These are phyloP conservation scores for Vombatus ursinus DNA, from an alignment of 2,113 vertebrate genomes.

Conservation along the genomic window DNA sequence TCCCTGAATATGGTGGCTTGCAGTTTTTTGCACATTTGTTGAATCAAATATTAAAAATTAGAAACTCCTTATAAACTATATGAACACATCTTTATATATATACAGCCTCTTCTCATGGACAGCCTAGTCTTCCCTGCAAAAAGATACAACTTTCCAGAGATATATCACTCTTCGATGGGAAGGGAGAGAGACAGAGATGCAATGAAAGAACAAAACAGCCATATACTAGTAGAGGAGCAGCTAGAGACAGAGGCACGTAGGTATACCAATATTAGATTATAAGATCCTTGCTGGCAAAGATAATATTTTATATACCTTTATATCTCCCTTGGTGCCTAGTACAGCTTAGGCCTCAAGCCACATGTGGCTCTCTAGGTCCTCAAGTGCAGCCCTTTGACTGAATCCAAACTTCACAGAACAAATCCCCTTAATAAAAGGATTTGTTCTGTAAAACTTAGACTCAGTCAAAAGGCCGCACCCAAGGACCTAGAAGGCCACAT, in stretches of 20 bases:
- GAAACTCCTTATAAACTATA: not conserved
- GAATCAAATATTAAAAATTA: not conserved
- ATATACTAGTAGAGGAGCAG: not conserved
- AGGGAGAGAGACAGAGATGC: not conserved
- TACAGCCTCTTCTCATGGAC: not conserved
- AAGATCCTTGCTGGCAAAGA: not conserved
- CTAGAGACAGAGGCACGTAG: not conserved
- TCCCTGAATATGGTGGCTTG: not conserved
- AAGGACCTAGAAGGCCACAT: too few species aligned
- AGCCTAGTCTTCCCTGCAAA: not conserved
- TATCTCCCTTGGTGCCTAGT: not conserved
- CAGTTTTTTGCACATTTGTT: not conserved
- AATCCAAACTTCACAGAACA: too few species aligned
- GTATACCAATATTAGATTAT: not conserved
- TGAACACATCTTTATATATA: not conserved
- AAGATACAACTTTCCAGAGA: not conserved
- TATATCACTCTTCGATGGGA: not conserved
- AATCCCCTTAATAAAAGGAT: too few species aligned
- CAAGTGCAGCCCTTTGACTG: too few species aligned
- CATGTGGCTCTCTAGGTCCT: too few species aligned
- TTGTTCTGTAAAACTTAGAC: too few species aligned
- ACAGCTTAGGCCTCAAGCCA: not conserved
- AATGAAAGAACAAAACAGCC: not conserved
- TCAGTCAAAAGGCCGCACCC: too few species aligned
- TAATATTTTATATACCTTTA: not conserved